These are phyloP conservation scores for Rallus limicola DNA, from an alignment of 2,113 vertebrate genomes.

Conservation along the genomic window DNA sequence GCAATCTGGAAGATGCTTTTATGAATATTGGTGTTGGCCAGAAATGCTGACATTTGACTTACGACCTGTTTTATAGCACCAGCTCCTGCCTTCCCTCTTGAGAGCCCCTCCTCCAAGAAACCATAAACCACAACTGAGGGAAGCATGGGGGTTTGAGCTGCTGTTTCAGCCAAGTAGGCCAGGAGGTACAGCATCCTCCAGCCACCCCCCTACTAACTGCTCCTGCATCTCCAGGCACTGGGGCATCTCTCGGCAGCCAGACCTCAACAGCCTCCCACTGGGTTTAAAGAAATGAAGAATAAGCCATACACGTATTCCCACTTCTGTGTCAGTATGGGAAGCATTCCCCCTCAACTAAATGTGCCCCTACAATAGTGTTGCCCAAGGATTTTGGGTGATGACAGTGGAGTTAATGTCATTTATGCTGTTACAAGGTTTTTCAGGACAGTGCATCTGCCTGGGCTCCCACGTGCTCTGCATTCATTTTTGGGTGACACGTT, in stretches of 20 bases:
- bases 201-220: background rate
- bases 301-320: background rate
- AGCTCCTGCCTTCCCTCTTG: rapidly evolving
- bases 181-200: background rate
- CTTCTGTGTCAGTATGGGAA: background rate
- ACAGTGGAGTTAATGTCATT: background rate
- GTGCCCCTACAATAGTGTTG: background rate
- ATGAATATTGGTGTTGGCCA: rapidly evolving
- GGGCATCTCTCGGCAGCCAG: rapidly evolving
- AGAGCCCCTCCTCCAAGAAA: background rate
- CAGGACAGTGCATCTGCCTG: background rate
- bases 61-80: rapidly evolving
- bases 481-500: background rate
- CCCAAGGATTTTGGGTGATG: too few species aligned
- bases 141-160: background rate
- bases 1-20: background rate
- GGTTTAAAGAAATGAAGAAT: background rate
- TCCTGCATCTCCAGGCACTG: background rate
- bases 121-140: background rate
- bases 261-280: background rate
- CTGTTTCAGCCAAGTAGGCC: background rate
- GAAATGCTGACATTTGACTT: background rate
- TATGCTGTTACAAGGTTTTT: background rate
- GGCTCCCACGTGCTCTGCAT: background rate
- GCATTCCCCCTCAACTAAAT: too few species aligned